A percentile compares a stretch with the other conserved stretches of the same genome.
Conservation (phyloP, 2,888 invertebrate species). For the Hirtodrosophila duncani region DNA sequence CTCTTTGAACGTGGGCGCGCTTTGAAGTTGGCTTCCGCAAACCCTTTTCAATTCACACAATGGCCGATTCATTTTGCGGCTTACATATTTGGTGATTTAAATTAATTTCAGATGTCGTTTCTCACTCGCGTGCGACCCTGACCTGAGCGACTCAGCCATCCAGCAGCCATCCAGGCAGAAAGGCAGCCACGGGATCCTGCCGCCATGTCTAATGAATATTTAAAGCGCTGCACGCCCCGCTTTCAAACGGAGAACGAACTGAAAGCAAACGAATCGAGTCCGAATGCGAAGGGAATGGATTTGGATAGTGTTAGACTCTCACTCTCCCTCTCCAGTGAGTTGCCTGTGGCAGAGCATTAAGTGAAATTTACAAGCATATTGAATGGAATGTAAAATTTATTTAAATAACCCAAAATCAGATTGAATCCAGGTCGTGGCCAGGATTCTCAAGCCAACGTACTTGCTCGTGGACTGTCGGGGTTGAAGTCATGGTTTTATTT, state of each 20-base stretch:
- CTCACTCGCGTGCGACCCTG: slow-evolving; percentile 46
- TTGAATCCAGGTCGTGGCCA: too few relatives aligned
- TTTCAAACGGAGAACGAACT: slow-evolving; percentile 13
- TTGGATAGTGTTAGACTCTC: too few relatives aligned
- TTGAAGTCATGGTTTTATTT: too few relatives aligned
- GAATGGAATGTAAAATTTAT: slow-evolving; percentile 53
- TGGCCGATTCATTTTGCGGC: slow-evolving; percentile 43
- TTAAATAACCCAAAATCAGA: slow-evolving; percentile 46
- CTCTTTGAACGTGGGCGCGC: slow-evolving; percentile 12
- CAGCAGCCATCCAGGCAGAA: slow-evolving; percentile 21
- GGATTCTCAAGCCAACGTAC: too few relatives aligned
- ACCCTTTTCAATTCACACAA: slow-evolving; percentile 54
- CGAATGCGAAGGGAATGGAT: too few relatives aligned
- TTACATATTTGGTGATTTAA: slow-evolving; percentile 62
- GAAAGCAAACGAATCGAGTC: too few relatives aligned
- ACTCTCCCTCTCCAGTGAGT: slow-evolving; percentile 20
- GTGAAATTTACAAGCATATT: slow-evolving; percentile 58
- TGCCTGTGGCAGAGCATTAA: slow-evolving; percentile 46
- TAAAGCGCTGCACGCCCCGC: slow-evolving; percentile 54
- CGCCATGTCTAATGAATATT: slow-evolving; percentile 63
- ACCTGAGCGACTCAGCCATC: too few relatives aligned
- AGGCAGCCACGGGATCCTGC: slow-evolving; percentile 20
- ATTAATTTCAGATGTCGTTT: slow-evolving; percentile 69
- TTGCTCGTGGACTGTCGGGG: too few relatives aligned
- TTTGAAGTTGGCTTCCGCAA: slow-evolving; percentile 31